Percentiles rank a stretch among this genome's conserved stretches.
Evolutionary conservation across 1,140 invertebrate species (phyloP).

Genomic region (Drosophila lacteicornis): DNA sequence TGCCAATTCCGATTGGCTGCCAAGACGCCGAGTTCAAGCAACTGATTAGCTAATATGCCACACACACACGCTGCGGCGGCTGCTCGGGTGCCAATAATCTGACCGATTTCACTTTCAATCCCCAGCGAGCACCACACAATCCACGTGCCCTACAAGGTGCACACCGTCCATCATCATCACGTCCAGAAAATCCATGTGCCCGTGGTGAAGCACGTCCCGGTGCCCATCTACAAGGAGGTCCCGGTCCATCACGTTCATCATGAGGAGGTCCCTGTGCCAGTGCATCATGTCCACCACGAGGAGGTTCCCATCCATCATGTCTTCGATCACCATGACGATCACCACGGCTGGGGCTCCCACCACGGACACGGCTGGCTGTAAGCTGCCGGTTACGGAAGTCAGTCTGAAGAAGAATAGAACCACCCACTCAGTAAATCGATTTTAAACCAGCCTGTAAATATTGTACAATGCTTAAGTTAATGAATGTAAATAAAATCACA

Average conservation of each 20-base stretch:
- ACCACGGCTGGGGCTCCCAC: conserved; percentile 69
- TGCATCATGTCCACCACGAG: conserved; percentile 77
- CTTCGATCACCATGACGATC: conserved; percentile 69
- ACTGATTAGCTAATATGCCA: conserved; percentile 74
- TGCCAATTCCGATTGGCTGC: conserved; percentile 74
- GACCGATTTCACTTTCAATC: conserved; percentile 59
- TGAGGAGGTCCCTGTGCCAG: conserved; percentile 71
- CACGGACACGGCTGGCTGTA: conserved; percentile 74
- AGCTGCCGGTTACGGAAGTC: not conserved
- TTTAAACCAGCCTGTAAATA: conserved; percentile 65
- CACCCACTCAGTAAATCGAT: conserved; percentile 10
- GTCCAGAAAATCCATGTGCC: conserved; percentile 86
- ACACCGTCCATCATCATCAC: conserved; percentile 89
- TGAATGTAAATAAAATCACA: conserved; percentile 72
- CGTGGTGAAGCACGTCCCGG: conserved; percentile 81
- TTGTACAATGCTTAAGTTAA: conserved; percentile 64
- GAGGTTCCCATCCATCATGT: conserved; percentile 71
- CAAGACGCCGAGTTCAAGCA: conserved; percentile 64
- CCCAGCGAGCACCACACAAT: conserved; percentile 87
- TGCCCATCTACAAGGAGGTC: conserved; percentile 74
- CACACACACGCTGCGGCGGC: not conserved
- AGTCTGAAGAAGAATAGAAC: too few relatives aligned
- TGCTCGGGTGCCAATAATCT: conserved; percentile 61
- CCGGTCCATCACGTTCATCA: conserved; percentile 76
- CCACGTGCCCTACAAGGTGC: conserved; percentile 88